phyloP scores from a whole-genome alignment of 2,797 vertebrate genomes.

The Thalassophryne amazonica region DNA sequence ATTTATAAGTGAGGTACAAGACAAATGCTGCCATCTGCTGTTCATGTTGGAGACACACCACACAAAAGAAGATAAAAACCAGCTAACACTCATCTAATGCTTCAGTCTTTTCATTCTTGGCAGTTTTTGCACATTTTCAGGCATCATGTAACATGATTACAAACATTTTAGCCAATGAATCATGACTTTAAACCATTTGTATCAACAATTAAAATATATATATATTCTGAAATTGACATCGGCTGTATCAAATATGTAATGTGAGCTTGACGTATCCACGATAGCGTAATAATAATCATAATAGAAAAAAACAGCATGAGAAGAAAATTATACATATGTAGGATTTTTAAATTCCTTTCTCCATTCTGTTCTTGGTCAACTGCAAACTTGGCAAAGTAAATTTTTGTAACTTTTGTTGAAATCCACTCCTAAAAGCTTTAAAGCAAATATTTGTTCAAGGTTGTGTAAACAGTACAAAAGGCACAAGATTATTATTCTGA shows the following conservation, averaged over 20 bases:
- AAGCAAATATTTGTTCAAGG: constrained; percentile 56
- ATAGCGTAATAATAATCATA: constrained; percentile 10
- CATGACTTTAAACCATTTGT: too few relatives aligned
- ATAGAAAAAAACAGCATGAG: constrained; percentile 5
- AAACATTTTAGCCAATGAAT: too few relatives aligned
- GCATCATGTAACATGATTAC: too few relatives aligned
- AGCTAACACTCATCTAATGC: too few relatives aligned
- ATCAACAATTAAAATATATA: too few relatives aligned
- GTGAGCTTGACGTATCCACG: constrained; percentile 7
- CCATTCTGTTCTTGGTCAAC: constrained; percentile 16
- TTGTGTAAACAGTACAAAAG: constrained; percentile 62
- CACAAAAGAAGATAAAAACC: neutral
- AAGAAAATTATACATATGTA: constrained; percentile 4
- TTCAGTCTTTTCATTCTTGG: too few relatives aligned
- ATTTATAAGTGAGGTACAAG: neutral
- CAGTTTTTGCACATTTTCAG: too few relatives aligned
- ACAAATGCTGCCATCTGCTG: constrained; percentile 51
- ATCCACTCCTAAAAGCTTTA: constrained; percentile 44
- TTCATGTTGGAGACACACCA: constrained; percentile 25
- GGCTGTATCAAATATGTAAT: constrained; percentile 14
- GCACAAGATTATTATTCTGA: constrained; percentile 44
- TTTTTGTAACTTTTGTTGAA: constrained; percentile 43
- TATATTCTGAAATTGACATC: too few relatives aligned
- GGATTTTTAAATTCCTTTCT: neutral
- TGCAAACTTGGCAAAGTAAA: constrained; percentile 24